A percentile compares a stretch with the other conserved stretches of the same genome.
Evolutionary conservation across 1,140 invertebrate species (phyloP).

Genomic region (Piezodorus guildinii): DNA sequence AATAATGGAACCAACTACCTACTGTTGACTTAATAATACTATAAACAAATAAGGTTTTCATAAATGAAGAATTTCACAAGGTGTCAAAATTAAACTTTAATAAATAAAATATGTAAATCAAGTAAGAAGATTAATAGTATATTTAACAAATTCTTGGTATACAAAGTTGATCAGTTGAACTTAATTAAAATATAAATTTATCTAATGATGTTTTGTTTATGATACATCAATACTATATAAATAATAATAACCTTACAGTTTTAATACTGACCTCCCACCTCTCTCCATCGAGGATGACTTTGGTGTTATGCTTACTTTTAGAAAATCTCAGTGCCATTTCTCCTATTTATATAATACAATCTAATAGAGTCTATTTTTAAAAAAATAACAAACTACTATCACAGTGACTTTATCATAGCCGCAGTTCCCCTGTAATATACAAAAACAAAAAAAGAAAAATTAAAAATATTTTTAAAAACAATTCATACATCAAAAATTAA

Average conservation of each 20-base stretch:
- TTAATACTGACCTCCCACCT: slow-evolving; percentile 20
- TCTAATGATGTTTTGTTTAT: background rate
- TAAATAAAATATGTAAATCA: too few species aligned
- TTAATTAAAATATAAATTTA: background rate
- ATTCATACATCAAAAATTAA: background rate
- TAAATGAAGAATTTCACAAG: too few species aligned
- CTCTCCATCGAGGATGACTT: slow-evolving; percentile 21
- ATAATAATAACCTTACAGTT: background rate
- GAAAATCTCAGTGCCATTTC: slow-evolving; percentile 20
- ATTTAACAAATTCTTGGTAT: background rate
- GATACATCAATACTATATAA: background rate
- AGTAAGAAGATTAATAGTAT: too few species aligned
- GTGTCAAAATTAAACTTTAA: too few species aligned
- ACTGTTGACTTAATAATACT: too few species aligned
- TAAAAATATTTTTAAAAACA: background rate
- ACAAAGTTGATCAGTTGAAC: background rate
- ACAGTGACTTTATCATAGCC: slow-evolving; percentile 8
- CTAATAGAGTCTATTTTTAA: too few species aligned
- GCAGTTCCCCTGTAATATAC: slow-evolving; percentile 7
- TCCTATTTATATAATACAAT: background rate
- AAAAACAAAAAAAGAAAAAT: slow-evolving; percentile 6
- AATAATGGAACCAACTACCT: too few species aligned
- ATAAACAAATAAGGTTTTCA: too few species aligned
- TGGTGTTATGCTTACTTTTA: slow-evolving; percentile 19
- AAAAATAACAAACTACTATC: background rate